Percentiles rank a stretch among this genome's conserved stretches.
Conservation (phyloP, 2,888 invertebrate genomes). For the Agonopterix subpropinquella region DNA sequence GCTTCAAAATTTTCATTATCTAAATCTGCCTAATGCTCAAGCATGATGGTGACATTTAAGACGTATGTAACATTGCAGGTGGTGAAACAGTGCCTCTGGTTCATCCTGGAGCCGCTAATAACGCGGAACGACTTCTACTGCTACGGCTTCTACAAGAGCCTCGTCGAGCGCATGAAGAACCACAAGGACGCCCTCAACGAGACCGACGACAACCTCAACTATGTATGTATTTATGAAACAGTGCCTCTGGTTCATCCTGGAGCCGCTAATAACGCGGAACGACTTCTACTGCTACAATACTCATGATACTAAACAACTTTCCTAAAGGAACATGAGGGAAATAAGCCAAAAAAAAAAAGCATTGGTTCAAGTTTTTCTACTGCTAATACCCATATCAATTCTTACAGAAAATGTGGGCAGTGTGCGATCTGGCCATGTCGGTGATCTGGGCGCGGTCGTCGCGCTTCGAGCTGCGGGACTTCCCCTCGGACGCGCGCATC, state of each 20-base stretch:
- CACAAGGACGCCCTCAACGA: conserved; percentile 92
- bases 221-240: conserved; percentile 87
- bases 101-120: conserved; percentile 95
- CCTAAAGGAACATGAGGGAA: no score
- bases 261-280: conserved; percentile 94
- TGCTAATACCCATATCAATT: neutral
- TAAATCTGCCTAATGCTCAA: no score
- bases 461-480: conserved; percentile 92
- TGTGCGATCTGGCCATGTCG: conserved; percentile 95
- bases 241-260: conserved; percentile 95
- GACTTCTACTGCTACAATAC: conserved; percentile 96
- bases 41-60: no score
- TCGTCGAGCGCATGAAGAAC: conserved; percentile 96
- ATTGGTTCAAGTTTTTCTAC: no score
- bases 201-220: conserved; percentile 88
- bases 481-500: conserved; percentile 89
- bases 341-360: no score
- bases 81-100: conserved; percentile 93
- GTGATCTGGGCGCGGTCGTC: conserved; percentile 91
- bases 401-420: conserved; percentile 94
- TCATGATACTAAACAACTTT: no score
- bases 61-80: neutral
- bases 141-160: conserved; percentile 95
- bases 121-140: conserved; percentile 95
- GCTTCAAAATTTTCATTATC: no score